Base-by-base conservation (phyloP, 2,888 invertebrate genomes). In the Neuroscelio doddi region DNA sequence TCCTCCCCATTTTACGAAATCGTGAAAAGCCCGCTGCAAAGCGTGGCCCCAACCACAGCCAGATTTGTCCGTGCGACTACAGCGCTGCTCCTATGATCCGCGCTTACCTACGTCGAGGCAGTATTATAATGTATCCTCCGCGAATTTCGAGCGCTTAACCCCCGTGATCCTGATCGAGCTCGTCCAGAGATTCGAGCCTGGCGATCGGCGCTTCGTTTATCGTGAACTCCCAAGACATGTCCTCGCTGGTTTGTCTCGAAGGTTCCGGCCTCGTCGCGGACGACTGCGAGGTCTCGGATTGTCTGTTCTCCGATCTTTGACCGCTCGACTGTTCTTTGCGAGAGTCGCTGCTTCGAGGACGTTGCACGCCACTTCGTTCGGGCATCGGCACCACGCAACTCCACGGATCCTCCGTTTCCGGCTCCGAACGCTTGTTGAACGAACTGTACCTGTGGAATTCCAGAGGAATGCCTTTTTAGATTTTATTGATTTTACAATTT, bases 131-230 rank as follows among this genome's bases (percentile, higher is more conserved):
- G 62, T 59, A 55, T 64, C 27, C 49, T 49, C 42, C 14, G 12
- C 50, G 44, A 47, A 42, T n/a, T n/a, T n/a, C n/a, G n/a, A n/a
- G n/a, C 26, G 16, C 38, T 51, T 62, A 68, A 80, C 78, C 78
- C 47, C 78, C 81, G 62, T 87, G 86, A 78, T 86, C 89, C 82
- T 89, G 86, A 79, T 88, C 88, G 70, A 89, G 84, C 83, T 90
- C 90, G 77, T 90, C 90, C 73, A 90, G 82, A 36, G 90, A 90
- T 80, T 90, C 90, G 73, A 90, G 85, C 80, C 89, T 88, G 52
- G 90, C 90, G 69, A 90, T 90, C 32, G 90, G 90, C 68, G 90
- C 90, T 59, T 82, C 83, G 69, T 79, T 83, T 57, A 81, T 79
- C 45, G 80, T 75, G 46, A 80, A 81, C 49, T 83, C 83, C 83